A percentile compares a stretch with the other conserved stretches of the same genome.
Conservation (phyloP, 1,140 invertebrate species). For the Philotrypesis tridentata region DNA sequence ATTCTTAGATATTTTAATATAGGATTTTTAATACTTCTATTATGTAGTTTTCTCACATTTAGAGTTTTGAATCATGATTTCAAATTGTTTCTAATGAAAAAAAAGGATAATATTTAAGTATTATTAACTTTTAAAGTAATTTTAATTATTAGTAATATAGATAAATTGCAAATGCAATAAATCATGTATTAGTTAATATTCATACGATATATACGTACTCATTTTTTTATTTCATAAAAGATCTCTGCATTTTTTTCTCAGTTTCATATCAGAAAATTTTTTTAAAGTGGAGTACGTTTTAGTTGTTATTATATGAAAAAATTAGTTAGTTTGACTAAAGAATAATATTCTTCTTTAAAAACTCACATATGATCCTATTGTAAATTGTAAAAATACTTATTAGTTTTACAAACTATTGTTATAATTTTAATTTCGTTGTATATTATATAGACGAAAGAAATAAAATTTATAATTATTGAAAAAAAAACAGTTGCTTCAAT, state of each 20-base stretch:
- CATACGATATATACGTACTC: neutral
- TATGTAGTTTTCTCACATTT: constrained; percentile 1
- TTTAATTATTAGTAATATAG: neutral
- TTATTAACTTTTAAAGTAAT: neutral
- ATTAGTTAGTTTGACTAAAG: constrained; percentile 50
- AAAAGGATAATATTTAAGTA: neutral
- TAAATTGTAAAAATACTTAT: constrained; percentile 44
- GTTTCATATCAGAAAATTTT: neutral
- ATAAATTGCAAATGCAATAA: neutral
- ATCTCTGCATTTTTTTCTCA: constrained; percentile 13
- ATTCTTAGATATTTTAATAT: neutral
- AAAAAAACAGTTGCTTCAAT: constrained; percentile 34
- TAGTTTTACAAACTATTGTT: constrained; percentile 38
- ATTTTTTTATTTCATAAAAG: neutral
- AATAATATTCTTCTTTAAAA: constrained; percentile 23
- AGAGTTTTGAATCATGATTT: neutral
- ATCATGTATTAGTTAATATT: neutral
- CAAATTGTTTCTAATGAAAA: neutral
- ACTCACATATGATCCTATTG: neutral
- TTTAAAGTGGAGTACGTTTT: constrained; percentile 11
- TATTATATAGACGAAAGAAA: constrained; percentile 39
- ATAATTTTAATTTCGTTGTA: constrained; percentile 43
- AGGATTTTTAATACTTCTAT: constrained; percentile 1
- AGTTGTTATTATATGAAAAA: constrained; percentile 32
- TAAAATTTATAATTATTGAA: constrained; percentile 45